Evolutionary conservation across 2,113 vertebrate genomes (phyloP), one percentile per base, ranked within the genome.

Genomic region (Strigops habroptila): DNA sequence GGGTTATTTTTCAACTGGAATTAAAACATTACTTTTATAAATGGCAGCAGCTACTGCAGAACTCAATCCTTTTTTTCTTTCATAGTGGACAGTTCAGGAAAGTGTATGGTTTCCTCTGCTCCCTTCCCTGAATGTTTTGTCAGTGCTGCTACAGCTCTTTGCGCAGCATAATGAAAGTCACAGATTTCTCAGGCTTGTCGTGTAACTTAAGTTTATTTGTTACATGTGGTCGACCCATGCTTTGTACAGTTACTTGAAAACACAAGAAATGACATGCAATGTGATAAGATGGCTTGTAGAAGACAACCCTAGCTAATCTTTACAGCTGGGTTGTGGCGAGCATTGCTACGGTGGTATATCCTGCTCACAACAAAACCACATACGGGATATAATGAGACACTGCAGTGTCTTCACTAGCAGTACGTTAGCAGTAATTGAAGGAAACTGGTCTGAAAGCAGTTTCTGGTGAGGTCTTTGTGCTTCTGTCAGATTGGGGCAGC

Each of bases 191-290:
- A 67, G 73, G 5, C 7, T 49, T 85, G 28, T 46, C 53, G 37
- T 68, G 4, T 49, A 73, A 41, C 7, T 41, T 35, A 52, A 35
- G 8, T 24, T 74, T 70, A 43, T 85, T 90, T 78, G 11, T 6
- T 79, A 33, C 2, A 16, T 1, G 1, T 67, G 6, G 3, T 62
- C 0, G 2, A 51, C 7, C 3, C 12, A 39, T 18, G 11, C 0
- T 60, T 85, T 74, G 64, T 2, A 0, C 31, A 79, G 27, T 59
- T 52, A 41, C 37, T 88, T 59, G 16, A 68, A 94, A 94, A 67
- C 14, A 49, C 18, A 59, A 82, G 27, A 57, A 21, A 12, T 11
- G 60, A 77, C 18, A 53, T 0, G 1, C 3, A n/a, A 10, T 33
- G 25, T 24, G 9, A 63, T 49, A 82, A 57, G 15, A 64, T 10